Percentiles rank a stretch among this genome's conserved stretches.
These are phyloP conservation scores for Mustela lutreola DNA, from an alignment of 2,113 vertebrate genomes.

Conservation along the genomic window DNA sequence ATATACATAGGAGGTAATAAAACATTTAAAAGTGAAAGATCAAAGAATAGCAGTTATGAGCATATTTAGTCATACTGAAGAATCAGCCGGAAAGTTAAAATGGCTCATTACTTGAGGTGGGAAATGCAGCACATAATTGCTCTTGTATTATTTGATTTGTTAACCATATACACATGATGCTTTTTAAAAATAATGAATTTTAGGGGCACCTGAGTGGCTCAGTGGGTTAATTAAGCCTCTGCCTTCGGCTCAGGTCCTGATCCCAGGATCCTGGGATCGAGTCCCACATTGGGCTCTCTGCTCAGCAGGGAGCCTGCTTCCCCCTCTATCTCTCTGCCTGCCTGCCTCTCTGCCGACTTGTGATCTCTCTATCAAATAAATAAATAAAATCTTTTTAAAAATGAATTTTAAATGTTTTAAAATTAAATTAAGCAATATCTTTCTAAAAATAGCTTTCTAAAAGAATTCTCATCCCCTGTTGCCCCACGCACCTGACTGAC, in stretches of 20 bases:
- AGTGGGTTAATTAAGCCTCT: too few relatives aligned
- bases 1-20: conserved; percentile 2
- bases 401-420: conserved; percentile 31
- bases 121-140: conserved; percentile 18
- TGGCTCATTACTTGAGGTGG: background rate
- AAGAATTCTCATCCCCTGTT: background rate
- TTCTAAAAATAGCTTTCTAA: conserved; percentile 45
- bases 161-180: background rate
- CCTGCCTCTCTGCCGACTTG: too few relatives aligned
- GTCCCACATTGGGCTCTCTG: too few relatives aligned
- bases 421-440: conserved; percentile 40
- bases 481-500: background rate
- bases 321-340: too few relatives aligned
- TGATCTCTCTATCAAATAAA: too few relatives aligned
- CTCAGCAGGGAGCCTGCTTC: too few relatives aligned
- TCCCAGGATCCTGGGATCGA: too few relatives aligned
- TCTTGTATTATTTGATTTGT: background rate
- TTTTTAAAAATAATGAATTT: conserved; percentile 48
- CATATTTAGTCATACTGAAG: background rate
- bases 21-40: background rate
- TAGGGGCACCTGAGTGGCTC: background rate
- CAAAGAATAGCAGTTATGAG: background rate
- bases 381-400: background rate
- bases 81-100: conserved; percentile 55
- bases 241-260: too few relatives aligned